Conservation (phyloP, 92 coral and sea anemone species). For the Palythoa heliodiscus region DNA sequence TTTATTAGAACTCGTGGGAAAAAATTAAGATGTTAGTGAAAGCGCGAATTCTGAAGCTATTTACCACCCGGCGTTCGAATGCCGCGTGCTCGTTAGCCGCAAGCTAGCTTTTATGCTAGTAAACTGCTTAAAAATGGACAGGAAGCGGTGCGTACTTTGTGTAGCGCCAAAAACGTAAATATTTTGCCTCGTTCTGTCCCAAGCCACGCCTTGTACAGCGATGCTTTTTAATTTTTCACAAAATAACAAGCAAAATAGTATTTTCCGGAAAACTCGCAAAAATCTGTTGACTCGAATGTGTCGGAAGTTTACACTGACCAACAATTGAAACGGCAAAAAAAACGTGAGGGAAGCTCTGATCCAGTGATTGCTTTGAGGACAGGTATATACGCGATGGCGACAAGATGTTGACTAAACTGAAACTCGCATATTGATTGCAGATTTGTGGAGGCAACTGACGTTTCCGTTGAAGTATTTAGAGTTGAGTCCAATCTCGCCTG, state of each 20-base stretch:
- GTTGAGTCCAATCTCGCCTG: constrained; percentile 47
- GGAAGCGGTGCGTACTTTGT: constrained; percentile 49
- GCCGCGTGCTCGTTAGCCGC: constrained; percentile 41
- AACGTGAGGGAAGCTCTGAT: constrained; percentile 4
- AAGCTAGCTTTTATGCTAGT: constrained; percentile 42
- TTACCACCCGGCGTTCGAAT: constrained; percentile 41
- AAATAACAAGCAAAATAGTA: constrained; percentile 60
- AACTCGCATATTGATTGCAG: constrained; percentile 40
- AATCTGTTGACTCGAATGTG: constrained; percentile 11
- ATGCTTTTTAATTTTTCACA: constrained; percentile 80
- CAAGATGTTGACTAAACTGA: constrained; percentile 39
- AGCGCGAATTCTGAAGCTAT: constrained; percentile 31
- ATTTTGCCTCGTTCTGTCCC: constrained; percentile 63
- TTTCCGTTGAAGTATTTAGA: constrained; percentile 33
- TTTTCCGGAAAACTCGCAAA: constrained; percentile 33
- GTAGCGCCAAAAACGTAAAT: constrained; percentile 58
- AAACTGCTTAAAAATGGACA: constrained; percentile 47
- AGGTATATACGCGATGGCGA: constrained; percentile 30
- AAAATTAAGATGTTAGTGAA: constrained; percentile 24
- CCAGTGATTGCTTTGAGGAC: constrained; percentile 4
- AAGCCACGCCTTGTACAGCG: constrained; percentile 68
- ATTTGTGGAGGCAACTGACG: constrained; percentile 18
- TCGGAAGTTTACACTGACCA: constrained; percentile 38
- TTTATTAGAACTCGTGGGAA: constrained; percentile 44
- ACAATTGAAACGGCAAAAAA: constrained; percentile 30